Conservation (phyloP, 2,888 invertebrate species). For the Chymomyza procnemis region DNA sequence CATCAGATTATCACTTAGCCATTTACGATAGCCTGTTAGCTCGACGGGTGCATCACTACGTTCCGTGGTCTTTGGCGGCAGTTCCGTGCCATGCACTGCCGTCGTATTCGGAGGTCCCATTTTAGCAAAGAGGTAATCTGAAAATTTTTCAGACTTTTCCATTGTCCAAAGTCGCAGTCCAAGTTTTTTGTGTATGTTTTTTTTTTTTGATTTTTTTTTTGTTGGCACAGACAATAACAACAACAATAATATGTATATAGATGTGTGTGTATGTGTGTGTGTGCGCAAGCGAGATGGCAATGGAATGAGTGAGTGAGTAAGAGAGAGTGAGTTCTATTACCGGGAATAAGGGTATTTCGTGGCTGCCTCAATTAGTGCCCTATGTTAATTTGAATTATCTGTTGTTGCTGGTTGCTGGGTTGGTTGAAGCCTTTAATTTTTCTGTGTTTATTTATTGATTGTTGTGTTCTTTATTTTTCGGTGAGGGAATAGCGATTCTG, state of each 20-base stretch:
- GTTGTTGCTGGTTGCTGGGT: background rate
- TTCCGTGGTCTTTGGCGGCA: slow-evolving; percentile 81
- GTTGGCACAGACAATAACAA: slow-evolving; percentile 15
- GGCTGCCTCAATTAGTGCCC: background rate
- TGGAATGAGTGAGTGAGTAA: background rate
- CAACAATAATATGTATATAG: background rate
- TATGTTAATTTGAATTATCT: slow-evolving; percentile 1
- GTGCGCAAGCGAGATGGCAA: slow-evolving; percentile 7
- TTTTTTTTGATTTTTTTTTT: too few relatives aligned
- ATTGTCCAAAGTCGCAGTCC: slow-evolving; percentile 73
- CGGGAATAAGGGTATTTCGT: background rate
- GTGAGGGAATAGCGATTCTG: too few relatives aligned
- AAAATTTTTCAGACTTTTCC: slow-evolving; percentile 85
- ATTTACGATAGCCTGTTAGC: slow-evolving; percentile 83
- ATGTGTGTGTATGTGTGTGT: background rate
- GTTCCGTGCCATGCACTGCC: slow-evolving; percentile 78
- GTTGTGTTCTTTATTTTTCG: background rate
- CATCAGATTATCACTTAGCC: slow-evolving; percentile 87
- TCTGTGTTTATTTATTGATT: too few relatives aligned
- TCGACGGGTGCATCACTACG: slow-evolving; percentile 83
- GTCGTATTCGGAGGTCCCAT: slow-evolving; percentile 84
- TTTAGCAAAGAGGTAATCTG: slow-evolving; percentile 89
- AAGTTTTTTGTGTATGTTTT: background rate
- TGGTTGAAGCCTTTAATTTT: background rate
- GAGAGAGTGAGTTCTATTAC: background rate